Evolutionary conservation across 2,888 invertebrate species (phyloP).

Genomic region (Trissolcus japonicus): DNA sequence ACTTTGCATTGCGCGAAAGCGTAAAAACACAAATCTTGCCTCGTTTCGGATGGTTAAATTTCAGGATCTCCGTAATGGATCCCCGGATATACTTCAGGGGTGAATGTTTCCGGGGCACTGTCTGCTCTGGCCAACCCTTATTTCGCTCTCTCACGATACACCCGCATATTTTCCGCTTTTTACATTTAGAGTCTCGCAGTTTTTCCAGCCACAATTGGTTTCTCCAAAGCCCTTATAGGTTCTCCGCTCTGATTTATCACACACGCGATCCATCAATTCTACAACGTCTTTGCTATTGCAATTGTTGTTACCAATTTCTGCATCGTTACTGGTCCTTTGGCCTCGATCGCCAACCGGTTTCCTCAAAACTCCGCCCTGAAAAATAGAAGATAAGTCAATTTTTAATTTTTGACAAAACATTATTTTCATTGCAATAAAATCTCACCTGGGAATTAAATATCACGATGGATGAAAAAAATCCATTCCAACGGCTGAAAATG

Average conservation of each 20-base stretch:
- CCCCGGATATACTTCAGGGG: constrained; percentile 72
- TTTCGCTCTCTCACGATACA: constrained; percentile 62
- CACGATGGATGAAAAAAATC: no score
- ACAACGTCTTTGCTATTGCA: not conserved
- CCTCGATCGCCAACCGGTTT: no score
- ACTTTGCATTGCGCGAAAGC: constrained; percentile 59
- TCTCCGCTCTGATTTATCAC: constrained; percentile 37
- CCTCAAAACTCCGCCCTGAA: no score
- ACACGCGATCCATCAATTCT: constrained; percentile 14
- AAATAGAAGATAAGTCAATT: no score
- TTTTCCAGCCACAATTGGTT: constrained; percentile 56
- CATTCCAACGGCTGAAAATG: not conserved
- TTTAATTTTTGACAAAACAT: not conserved
- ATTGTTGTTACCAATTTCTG: constrained; percentile 1
- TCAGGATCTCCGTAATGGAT: constrained; percentile 73
- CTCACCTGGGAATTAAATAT: not conserved
- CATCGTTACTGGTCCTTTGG: not conserved
- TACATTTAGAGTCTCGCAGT: constrained; percentile 57
- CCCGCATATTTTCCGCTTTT: constrained; percentile 60
- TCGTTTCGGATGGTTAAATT: constrained; percentile 70
- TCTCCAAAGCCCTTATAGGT: constrained; percentile 38
- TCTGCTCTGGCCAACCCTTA: constrained; percentile 61
- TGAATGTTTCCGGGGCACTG: constrained; percentile 70
- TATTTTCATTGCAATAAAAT: not conserved
- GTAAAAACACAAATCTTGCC: constrained; percentile 72